Conservation (phyloP, 2,797 vertebrate genomes). For the Selene dorsalis region DNA sequence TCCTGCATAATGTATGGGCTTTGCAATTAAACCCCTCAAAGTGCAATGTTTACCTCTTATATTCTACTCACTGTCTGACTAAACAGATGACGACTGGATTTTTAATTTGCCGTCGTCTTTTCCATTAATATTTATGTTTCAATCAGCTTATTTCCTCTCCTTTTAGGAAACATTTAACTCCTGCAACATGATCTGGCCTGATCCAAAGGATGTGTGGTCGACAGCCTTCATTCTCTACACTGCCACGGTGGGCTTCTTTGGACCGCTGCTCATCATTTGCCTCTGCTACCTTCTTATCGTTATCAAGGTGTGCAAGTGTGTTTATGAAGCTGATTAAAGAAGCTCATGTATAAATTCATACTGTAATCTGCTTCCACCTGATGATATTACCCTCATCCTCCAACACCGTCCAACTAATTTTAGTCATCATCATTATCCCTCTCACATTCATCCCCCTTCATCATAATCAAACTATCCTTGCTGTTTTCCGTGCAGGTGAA, state of each 20-base stretch:
- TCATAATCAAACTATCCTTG: not conserved
- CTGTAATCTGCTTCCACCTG: not conserved
- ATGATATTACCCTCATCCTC: slow-evolving; percentile 17
- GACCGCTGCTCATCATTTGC: slow-evolving; percentile 94
- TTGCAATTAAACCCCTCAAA: not conserved
- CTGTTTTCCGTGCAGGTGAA: slow-evolving; percentile 82
- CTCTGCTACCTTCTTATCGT: slow-evolving; percentile 96
- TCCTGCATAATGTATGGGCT: slow-evolving; percentile 1
- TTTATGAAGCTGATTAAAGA: slow-evolving; percentile 4
- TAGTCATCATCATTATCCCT: not conserved
- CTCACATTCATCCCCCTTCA: not conserved
- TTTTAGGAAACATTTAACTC: slow-evolving; percentile 88
- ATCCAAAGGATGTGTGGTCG: slow-evolving; percentile 91
- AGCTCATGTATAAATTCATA: slow-evolving; percentile 21
- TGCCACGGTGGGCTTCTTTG: slow-evolving; percentile 93
- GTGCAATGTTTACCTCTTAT: not conserved
- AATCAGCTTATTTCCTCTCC: not conserved
- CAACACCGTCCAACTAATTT: not conserved
- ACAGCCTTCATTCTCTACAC: slow-evolving; percentile 96
- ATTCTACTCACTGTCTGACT: not conserved
- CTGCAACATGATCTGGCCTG: slow-evolving; percentile 98
- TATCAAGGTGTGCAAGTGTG: slow-evolving; percentile 81
- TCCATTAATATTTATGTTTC: slow-evolving; percentile 1
- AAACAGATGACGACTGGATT: not conserved
- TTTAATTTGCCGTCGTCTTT: not conserved